These are phyloP conservation scores for Chauna torquata DNA, from an alignment of 2,113 vertebrate species.

Conservation along the genomic window DNA sequence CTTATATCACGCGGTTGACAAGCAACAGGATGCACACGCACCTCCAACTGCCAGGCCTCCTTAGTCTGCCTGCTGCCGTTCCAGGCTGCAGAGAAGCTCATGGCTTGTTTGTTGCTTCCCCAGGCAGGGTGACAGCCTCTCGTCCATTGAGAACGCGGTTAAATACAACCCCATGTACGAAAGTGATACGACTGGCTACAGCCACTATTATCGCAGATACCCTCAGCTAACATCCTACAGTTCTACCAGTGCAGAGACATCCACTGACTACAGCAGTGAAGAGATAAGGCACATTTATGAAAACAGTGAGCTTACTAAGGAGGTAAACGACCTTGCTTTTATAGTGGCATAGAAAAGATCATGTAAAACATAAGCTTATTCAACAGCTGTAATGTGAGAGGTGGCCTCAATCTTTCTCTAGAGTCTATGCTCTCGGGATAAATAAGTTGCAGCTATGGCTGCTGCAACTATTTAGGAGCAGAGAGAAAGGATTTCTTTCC, in stretches of 20 bases:
- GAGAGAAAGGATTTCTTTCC: neutral
- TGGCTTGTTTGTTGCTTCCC: constrained; percentile 36
- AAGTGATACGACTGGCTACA: constrained; percentile 84
- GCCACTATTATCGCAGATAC: constrained; percentile 84
- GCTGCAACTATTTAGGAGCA: neutral
- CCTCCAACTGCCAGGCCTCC: neutral
- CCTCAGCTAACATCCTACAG: constrained; percentile 82
- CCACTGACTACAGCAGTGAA: constrained; percentile 92
- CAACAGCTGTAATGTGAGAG: neutral
- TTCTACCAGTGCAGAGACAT: constrained; percentile 84
- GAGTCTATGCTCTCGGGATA: neutral
- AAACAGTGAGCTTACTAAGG: constrained; percentile 90
- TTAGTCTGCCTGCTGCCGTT: neutral
- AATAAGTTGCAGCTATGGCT: neutral
- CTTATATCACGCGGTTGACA: neutral
- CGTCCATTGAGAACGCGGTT: constrained; percentile 87
- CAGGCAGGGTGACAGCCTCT: constrained; percentile 84
- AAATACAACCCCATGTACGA: constrained; percentile 93
- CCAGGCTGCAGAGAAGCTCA: constrained; percentile 18
- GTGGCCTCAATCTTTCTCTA: neutral
- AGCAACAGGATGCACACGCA: neutral
- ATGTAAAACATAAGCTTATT: neutral
- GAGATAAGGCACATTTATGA: constrained; percentile 95
- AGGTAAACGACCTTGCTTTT: constrained; percentile 76
- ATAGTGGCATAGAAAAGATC: neutral